Base-by-base conservation (phyloP, 2,797 vertebrate genomes). In the Lutjanus campechanus region DNA sequence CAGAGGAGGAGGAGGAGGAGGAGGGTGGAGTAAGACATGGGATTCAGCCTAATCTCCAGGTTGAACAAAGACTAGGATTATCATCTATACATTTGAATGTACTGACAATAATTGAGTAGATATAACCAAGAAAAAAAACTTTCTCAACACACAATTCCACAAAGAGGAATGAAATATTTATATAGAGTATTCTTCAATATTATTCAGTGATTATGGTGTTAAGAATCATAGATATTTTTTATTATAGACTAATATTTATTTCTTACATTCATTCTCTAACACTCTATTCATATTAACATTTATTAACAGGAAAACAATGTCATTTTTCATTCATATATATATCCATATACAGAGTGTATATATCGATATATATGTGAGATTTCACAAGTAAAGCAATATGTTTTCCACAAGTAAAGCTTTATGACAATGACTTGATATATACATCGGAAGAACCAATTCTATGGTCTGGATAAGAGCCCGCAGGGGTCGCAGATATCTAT, bases 251-350 rank as follows among this genome's bases (percentile, higher is more conserved):
- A 92, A 93, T 95, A 96, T 93, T 92, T 89, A 93, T 93, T 95
- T 95, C 93, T 93, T 95, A 96, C 95, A 96, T 95, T 96, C 95
- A 95, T 94, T 95, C 94, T 95, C 95, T 96, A 96, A 93, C 95
- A 95, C 95, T 94, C 95, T 95, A 96, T 91, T 94, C 89, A 95
- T 95, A 95, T 96, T 95, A 95, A 96, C 94, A 96, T 94, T 90
- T 93, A 96, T 95, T 93, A 93, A 95, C 93, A 95, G 92, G 90
- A 90, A 92, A 93, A 95, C 91, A 91, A 86, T 85, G 79, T 83
- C 70, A 87, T 85, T 71, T 76, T 68, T 72, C 58, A 36, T 44
- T 80, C 50, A 43, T 62, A 59, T 63, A 82, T 67, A 70, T 73
- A 66, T 79, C 17, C 69, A 71, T 66, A 73, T 46, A 36, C 29